phyloP scores from a whole-genome alignment of 2,888 invertebrate genomes.

The Folsomia manolachei region DNA sequence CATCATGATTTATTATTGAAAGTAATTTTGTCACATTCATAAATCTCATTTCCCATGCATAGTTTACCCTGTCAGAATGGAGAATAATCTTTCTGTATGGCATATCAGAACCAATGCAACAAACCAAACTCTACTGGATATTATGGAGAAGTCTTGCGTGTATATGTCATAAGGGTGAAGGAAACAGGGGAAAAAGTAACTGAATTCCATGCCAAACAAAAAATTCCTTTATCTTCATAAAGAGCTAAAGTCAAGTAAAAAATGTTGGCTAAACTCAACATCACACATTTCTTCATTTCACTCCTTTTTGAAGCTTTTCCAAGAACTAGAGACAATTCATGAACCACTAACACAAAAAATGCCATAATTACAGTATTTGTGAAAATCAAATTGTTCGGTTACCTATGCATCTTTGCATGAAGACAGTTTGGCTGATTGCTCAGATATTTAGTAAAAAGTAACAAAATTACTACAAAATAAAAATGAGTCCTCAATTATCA shows the following conservation, averaged over 20 bases:
- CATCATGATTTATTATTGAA: slow-evolving; percentile 30
- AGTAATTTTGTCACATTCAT: slow-evolving; percentile 33
- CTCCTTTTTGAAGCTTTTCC: background rate
- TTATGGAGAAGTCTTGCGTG: too few relatives aligned
- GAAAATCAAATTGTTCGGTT: too few relatives aligned
- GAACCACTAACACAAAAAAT: too few relatives aligned
- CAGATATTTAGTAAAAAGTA: too few relatives aligned
- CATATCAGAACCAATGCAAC: background rate
- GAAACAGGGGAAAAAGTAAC: background rate
- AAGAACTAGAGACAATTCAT: background rate
- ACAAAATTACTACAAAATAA: background rate
- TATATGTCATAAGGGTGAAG: too few relatives aligned
- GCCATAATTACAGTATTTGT: too few relatives aligned
- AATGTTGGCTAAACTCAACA: background rate
- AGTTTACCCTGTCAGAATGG: slow-evolving; percentile 17
- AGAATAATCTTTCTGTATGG: background rate
- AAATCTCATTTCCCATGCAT: slow-evolving; percentile 32
- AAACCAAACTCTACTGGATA: too few relatives aligned
- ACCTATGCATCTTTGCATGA: too few relatives aligned
- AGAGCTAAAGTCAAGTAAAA: background rate
- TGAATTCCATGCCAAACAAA: background rate
- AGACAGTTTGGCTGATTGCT: too few relatives aligned
- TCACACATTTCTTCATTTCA: background rate
- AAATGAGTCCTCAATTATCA: background rate
- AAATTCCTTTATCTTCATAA: slow-evolving; percentile 5